Evolutionary conservation across 2,113 vertebrate genomes (phyloP), one percentile per base, ranked within the genome.

Genomic region (Dicaeum eximium): DNA sequence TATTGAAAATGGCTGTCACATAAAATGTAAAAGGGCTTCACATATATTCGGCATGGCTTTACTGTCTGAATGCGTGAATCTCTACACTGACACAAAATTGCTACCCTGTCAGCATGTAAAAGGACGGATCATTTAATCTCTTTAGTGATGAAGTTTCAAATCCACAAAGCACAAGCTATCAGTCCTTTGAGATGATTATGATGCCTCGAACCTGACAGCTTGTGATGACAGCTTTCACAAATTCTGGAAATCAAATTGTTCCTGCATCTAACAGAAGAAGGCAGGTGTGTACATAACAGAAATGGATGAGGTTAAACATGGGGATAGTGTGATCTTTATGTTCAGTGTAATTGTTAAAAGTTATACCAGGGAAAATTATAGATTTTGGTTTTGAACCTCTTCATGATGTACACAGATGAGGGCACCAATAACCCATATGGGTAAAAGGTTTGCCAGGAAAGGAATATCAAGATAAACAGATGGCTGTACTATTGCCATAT

Each of bases 391-490:
- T 95, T 95, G 92, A 95, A 94, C 94, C 67, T 97, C 67, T 93
- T 95, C 48, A 45, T 97, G 94, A 97, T 96, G 90, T 91, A 94
- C 96, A 80, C 96, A 97, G 97, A 98, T 96, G 93, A 98, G 94
- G 93, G 94, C 96, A 97, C 91, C 96, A 96, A 97, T 96, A 97
- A 96, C 90, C 93, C 98, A 97, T 98, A 98, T 97, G 98, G 96
- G 95, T 85, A 85, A 93, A 96, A 94, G 90, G 91, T 96, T 97
- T 98, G 97, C 97, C 98, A 98, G 96, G 86, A 96, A 96, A 97
- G 89, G 96, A 91, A 92, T 96, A 97, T 97, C 95, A 96, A 97
- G 96, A 92, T 81, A 97, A 98, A 95, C 98, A 98, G 98, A 98
- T 97, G 97, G 98, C 90, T 78, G 92, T 66, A 61, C 88, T 91